Base-by-base conservation (phyloP, 2,888 invertebrate genomes). In the Euspilapteryx auroguttella region DNA sequence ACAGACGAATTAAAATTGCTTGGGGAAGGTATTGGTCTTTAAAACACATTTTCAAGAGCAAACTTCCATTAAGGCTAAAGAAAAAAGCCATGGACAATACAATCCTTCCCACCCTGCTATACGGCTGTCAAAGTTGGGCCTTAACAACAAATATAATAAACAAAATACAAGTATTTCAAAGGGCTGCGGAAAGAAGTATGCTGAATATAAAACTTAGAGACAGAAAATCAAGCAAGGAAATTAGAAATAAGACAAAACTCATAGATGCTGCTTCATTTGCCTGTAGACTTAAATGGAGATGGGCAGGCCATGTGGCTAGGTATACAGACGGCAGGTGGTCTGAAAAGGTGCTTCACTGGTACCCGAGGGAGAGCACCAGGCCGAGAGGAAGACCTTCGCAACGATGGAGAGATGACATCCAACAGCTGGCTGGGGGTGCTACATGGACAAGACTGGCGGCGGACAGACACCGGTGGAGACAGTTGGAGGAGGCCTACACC, bases 1-100 rank as follows among this genome's bases (percentile, higher is more conserved):
- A 31, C 8, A 25, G 31, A 29, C 21, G 34, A 25, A 27, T 21
- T 8, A 22, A 24, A 28, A 21, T 22, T 5, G 27, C 29, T 8
- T 34, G 34, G 34, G 17, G 24, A 4, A 27, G 20, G 15, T 31
- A 28, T 23, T 33, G 33, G 33, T 25, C 25, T 4, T 14, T 28
- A 5, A 31, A n/a, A 24, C 14, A 31, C 12, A 34, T 31, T 9
- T 34, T 34, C 17, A 31, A 34, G 27, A 25, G 14, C 9, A 25
- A 25, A 12, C 12, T 31, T 10, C 23, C 23, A 11, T 23, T 27
- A 13, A 13, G 11, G 7, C n/a, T 31, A 17, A 31, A 31, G 21
- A 27, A 17, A 10, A 31, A 27, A 12, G 31, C 27, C 1, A 24
- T 26, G 22, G 25, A 30, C 22, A 14, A 21, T 4, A 5, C 14